phyloP scores from a whole-genome alignment of 2,888 invertebrate genomes.

The Anthophora plumipes region DNA sequence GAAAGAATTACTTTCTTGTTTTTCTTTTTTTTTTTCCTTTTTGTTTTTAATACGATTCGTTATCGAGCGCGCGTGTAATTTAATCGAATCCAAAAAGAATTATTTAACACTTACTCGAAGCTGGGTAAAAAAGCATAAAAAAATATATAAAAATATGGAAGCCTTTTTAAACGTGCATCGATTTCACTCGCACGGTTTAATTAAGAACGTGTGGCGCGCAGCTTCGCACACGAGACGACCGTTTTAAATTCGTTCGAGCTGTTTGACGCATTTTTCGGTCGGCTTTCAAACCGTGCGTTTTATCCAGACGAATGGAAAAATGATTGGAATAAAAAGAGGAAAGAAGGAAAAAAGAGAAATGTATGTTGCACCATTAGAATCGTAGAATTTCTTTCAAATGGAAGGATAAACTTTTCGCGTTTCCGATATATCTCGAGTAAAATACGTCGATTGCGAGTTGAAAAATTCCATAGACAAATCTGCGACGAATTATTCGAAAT shows the following conservation, averaged over 20 bases:
- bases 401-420: neutral
- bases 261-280: constrained; percentile 36
- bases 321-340: neutral
- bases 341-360: too few species aligned
- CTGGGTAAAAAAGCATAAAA: constrained; percentile 13
- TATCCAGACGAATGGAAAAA: neutral
- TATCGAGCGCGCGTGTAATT: constrained; percentile 59
- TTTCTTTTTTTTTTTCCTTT: constrained; percentile 33
- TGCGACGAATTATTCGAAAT: neutral
- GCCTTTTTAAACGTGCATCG: constrained; percentile 53
- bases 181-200: constrained; percentile 54
- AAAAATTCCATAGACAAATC: too few species aligned
- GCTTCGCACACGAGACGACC: neutral
- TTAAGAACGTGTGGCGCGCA: constrained; percentile 39
- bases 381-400: too few species aligned
- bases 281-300: neutral
- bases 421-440: neutral
- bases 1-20: neutral
- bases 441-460: neutral
- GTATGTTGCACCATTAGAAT: neutral
- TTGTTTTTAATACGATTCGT: constrained; percentile 69
- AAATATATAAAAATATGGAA: neutral
- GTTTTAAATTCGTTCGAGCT: constrained; percentile 12
- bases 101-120: constrained; percentile 66
- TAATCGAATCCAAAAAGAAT: constrained; percentile 74